A percentile compares a stretch with the other conserved stretches of the same genome.
These are phyloP conservation scores for Napeogenes inachia DNA, from an alignment of 2,888 invertebrate genomes.

Conservation along the genomic window DNA sequence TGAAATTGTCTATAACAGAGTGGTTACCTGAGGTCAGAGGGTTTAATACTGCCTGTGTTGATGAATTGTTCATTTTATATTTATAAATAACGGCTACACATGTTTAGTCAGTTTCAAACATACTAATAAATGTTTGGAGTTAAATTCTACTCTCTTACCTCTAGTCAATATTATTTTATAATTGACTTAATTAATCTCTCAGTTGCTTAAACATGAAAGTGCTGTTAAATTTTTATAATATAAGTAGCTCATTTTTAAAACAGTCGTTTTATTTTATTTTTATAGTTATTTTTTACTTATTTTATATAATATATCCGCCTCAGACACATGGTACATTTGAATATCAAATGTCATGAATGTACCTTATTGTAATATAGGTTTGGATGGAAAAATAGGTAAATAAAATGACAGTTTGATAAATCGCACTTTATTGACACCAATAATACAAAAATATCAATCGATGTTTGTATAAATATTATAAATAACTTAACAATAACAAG, in stretches of 20 bases:
- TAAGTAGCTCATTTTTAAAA: conserved; percentile 19
- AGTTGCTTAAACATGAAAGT: conserved; percentile 7
- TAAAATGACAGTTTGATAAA: conserved; percentile 40
- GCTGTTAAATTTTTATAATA: conserved; percentile 17
- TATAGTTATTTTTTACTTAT: too few species aligned
- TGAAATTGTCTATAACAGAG: too few species aligned
- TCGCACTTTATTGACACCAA: conserved; percentile 65
- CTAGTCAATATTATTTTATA: conserved; percentile 2
- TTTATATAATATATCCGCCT: too few species aligned
- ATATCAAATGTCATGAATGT: too few species aligned
- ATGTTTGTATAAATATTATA: conserved; percentile 51
- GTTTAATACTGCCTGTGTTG: too few species aligned
- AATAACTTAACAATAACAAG: conserved; percentile 58
- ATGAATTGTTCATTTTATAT: too few species aligned
- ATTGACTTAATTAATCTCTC: neutral
- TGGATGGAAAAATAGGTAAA: conserved; percentile 12
- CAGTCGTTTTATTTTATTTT: conserved; percentile 4
- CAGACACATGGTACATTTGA: too few species aligned
- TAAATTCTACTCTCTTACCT: neutral
- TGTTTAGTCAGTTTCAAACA: too few species aligned
- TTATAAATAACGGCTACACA: too few species aligned
- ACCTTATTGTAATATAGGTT: too few species aligned
- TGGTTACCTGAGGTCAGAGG: too few species aligned
- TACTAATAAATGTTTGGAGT: too few species aligned
- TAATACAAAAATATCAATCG: conserved; percentile 67